Evolutionary conservation across 2,797 vertebrate species (phyloP), one percentile per base, ranked within the genome.

Genomic region (Adrianichthys oophorus): DNA sequence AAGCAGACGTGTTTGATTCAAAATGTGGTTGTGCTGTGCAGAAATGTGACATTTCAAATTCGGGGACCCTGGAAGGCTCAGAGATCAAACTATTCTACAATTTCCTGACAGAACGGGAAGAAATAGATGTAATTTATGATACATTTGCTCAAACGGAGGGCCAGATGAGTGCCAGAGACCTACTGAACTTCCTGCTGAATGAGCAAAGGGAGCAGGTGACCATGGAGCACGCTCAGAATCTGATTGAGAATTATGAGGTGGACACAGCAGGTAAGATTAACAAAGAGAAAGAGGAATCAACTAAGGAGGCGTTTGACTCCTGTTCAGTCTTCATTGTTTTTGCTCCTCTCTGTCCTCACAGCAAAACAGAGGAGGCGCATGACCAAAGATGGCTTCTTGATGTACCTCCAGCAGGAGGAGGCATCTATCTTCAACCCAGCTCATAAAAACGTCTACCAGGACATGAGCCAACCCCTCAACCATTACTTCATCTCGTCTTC

Each of bases 401-500:
- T 94, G 89, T 98, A 96, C 86, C 80, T 98, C 72, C 87, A 95
- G 5, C 93, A 94, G 0, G 89, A 92, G 0, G 95, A 97, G 0
- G 90, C 93, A 23, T 90, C 83, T 19, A 89, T 98, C 53, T 77
- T 99, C 62, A 94, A 93, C 82, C 82, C 89, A 3, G 85, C 84
- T 0, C 95, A 98, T 76, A 84, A 80, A 15, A 57, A 62, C 0
- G 78, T 98, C 24, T 95, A 95, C 83, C 96, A 99, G 90, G 96
- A 99, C 87, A 99, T 99, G 98, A 89, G 12, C 7, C 95, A 95
- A 44, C 97, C 98, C 0, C 92, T 99, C 78, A 95, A 90, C 73
- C 92, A 98, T 79, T 99, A 99, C 83, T 93, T 93, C 53, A 95
- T 99, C 79, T 98, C 96, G 1, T 98, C 98, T 43, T 99, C 98